Evolutionary conservation across 2,888 invertebrate genomes (phyloP).

Genomic region (Chironomus riparius): DNA sequence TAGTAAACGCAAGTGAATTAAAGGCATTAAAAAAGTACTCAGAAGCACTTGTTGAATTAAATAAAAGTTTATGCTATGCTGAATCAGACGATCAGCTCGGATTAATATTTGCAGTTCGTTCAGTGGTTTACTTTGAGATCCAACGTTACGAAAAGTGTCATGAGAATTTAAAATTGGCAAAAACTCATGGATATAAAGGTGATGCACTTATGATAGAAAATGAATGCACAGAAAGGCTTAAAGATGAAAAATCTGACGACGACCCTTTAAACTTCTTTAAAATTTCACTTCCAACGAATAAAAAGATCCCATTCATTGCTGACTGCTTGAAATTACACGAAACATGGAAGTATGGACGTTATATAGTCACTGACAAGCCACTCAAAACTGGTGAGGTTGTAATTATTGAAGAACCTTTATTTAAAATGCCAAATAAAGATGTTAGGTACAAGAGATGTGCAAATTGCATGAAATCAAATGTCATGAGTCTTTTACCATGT

Average conservation of each 20-base stretch:
- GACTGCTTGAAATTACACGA: constrained; percentile 1
- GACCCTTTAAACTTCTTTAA: neutral
- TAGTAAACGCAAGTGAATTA: neutral
- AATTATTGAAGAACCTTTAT: constrained; percentile 5
- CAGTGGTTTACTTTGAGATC: neutral
- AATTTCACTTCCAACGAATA: neutral
- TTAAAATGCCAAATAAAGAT: neutral
- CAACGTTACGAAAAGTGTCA: neutral
- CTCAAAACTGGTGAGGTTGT: constrained; percentile 2
- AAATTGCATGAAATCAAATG: constrained; percentile 1
- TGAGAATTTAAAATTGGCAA: neutral
- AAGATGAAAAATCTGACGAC: neutral
- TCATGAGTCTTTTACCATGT: neutral
- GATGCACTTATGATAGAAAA: neutral
- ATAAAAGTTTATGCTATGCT: neutral
- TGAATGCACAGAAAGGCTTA: neutral
- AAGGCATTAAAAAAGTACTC: neutral
- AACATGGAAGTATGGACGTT: neutral
- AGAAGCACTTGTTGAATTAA: neutral
- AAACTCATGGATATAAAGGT: neutral
- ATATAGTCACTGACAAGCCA: neutral
- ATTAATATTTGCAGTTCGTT: neutral
- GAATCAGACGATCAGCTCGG: neutral
- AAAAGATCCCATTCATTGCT: neutral
- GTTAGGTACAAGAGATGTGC: neutral